phyloP scores from a whole-genome alignment of 1,140 invertebrate genomes.

The Dinoponera quadriceps region DNA sequence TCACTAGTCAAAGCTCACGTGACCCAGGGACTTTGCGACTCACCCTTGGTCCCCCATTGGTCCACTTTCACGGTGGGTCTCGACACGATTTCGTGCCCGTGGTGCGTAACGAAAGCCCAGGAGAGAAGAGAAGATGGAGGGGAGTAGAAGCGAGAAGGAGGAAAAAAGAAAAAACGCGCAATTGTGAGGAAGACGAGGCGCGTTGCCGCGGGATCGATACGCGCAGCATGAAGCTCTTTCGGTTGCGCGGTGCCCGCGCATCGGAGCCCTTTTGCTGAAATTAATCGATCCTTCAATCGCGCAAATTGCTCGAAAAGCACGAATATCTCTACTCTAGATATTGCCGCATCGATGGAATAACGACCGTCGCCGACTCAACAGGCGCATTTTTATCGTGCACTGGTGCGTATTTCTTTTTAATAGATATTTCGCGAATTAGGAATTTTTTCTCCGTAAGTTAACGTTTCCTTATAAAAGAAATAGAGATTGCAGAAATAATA shows the following conservation, averaged over 20 bases:
- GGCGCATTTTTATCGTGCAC: not conserved
- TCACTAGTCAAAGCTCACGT: slow-evolving; percentile 75
- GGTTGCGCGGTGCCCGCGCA: slow-evolving; percentile 62
- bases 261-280: slow-evolving; percentile 56
- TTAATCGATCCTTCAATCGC: slow-evolving; percentile 57
- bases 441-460: not conserved
- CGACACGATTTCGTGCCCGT: slow-evolving; percentile 69
- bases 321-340: not conserved
- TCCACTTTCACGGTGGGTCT: slow-evolving; percentile 71
- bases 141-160: not conserved
- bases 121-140: slow-evolving; percentile 3
- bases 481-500: not conserved
- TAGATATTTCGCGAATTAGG: not conserved
- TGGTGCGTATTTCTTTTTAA: not conserved
- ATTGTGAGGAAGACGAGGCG: slow-evolving; percentile 59
- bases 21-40: slow-evolving; percentile 61
- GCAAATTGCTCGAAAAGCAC: not conserved
- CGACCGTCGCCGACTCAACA: not conserved
- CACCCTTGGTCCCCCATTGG: slow-evolving; percentile 68
- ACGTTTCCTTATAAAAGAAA: not conserved
- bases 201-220: slow-evolving; percentile 66
- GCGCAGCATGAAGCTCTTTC: slow-evolving; percentile 62
- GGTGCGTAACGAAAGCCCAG: slow-evolving; percentile 69
- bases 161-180: slow-evolving; percentile 53
- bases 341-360: not conserved